phyloP scores from a whole-genome alignment of 2,888 invertebrate genomes.

The Pristionchus arcanus region DNA sequence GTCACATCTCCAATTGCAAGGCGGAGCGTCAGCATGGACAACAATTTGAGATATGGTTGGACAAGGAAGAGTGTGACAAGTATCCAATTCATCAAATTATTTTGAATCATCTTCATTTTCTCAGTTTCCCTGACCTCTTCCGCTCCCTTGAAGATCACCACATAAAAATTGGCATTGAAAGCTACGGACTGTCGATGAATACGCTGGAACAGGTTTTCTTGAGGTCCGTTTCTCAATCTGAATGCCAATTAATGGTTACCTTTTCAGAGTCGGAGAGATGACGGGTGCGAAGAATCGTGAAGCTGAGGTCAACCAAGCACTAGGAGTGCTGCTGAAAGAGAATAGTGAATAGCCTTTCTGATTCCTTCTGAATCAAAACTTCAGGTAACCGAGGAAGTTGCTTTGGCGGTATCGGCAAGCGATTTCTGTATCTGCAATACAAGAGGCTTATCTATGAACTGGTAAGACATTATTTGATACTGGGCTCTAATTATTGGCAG shows the following conservation, averaged over 20 bases:
- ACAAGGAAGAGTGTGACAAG: background rate
- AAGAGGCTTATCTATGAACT: constrained; percentile 39
- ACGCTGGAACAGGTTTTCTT: constrained; percentile 76
- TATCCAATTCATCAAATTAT: background rate
- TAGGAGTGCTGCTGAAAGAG: constrained; percentile 8
- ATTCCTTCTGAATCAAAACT: background rate
- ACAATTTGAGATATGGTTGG: constrained; percentile 52
- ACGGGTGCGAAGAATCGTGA: constrained; percentile 42
- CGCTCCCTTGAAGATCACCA: constrained; percentile 65
- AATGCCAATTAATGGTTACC: background rate
- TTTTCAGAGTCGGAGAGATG: constrained; percentile 47
- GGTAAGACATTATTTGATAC: background rate
- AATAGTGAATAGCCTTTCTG: background rate
- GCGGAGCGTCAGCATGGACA: constrained; percentile 43
- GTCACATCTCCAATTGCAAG: background rate
- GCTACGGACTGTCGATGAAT: constrained; percentile 74
- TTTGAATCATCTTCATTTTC: background rate
- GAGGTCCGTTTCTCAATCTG: constrained; percentile 49
- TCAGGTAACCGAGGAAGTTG: background rate
- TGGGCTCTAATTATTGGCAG: background rate
- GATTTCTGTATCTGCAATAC: constrained; percentile 12
- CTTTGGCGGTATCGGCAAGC: background rate
- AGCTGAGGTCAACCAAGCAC: constrained; percentile 23
- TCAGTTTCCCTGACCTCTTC: constrained; percentile 70
- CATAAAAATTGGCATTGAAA: constrained; percentile 58